Evolutionary conservation across 2,113 vertebrate genomes (phyloP).

Genomic region (Psettodes erumei): DNA sequence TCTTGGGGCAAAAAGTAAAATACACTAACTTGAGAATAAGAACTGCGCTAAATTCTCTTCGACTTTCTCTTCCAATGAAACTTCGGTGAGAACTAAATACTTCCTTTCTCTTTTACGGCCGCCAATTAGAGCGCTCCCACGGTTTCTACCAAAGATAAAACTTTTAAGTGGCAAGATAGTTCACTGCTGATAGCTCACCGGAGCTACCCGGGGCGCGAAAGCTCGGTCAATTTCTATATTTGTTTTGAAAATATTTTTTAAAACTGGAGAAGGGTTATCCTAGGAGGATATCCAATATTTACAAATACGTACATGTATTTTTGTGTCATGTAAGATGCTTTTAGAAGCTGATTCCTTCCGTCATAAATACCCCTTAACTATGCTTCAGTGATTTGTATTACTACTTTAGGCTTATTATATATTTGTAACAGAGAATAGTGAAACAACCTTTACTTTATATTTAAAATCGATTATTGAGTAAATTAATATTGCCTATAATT

Average conservation of each 20-base stretch:
- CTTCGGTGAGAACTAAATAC: conserved; percentile 59
- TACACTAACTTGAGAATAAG: conserved; percentile 1
- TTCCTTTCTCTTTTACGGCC: conserved; percentile 72
- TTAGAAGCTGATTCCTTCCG: background rate
- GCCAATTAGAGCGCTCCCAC: conserved; percentile 76
- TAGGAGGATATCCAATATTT: too few species aligned
- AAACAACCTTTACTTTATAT: background rate
- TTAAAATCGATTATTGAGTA: background rate
- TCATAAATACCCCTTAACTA: too few species aligned
- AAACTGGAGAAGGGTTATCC: too few species aligned
- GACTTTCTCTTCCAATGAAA: conserved; percentile 72
- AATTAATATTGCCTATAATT: too few species aligned
- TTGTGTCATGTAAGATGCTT: background rate
- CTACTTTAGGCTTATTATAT: background rate
- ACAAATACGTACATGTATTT: too few species aligned
- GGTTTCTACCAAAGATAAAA: conserved; percentile 47
- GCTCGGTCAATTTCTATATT: background rate
- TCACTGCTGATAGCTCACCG: background rate
- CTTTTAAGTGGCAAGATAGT: conserved; percentile 41
- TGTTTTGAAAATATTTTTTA: background rate
- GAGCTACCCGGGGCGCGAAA: background rate
- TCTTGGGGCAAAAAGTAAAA: background rate
- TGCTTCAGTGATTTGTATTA: background rate
- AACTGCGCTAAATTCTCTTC: conserved; percentile 33
- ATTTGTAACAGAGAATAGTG: background rate